These are phyloP conservation scores for Clarias pachynema DNA, from an alignment of 2,797 vertebrate species.

Conservation along the genomic window DNA sequence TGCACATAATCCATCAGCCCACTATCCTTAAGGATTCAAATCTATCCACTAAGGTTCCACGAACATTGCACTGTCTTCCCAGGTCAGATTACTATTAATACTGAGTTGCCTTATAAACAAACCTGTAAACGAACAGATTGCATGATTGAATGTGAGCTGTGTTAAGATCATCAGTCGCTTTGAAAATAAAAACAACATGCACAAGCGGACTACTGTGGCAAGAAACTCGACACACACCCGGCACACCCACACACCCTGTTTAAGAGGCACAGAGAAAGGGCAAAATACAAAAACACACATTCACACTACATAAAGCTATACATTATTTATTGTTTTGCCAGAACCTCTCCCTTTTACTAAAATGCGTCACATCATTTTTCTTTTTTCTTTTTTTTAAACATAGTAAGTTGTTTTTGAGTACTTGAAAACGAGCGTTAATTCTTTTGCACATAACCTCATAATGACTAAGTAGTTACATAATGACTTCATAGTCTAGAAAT, in stretches of 20 bases:
- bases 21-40: conserved; percentile 27
- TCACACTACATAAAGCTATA: conserved; percentile 44
- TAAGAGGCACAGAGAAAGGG: conserved; percentile 43
- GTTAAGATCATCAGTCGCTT: neutral
- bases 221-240: conserved; percentile 17
- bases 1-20: neutral
- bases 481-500: conserved; percentile 11
- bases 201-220: conserved; percentile 27
- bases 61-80: neutral
- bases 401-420: neutral
- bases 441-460: neutral
- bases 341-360: conserved; percentile 20
- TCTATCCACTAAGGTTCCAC: neutral
- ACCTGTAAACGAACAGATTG: neutral
- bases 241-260: conserved; percentile 3
- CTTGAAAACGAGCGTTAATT: neutral
- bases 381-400: neutral
- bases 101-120: neutral
- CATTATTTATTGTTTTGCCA: conserved; percentile 48
- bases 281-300: conserved; percentile 4
- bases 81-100: neutral
- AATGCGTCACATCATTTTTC: neutral
- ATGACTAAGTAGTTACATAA: conserved; percentile 19
- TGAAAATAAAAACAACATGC: conserved; percentile 37
- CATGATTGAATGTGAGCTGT: neutral